phyloP scores from a whole-genome alignment of 92 coral and sea anemone genomes.

The Porites cylindrica region DNA sequence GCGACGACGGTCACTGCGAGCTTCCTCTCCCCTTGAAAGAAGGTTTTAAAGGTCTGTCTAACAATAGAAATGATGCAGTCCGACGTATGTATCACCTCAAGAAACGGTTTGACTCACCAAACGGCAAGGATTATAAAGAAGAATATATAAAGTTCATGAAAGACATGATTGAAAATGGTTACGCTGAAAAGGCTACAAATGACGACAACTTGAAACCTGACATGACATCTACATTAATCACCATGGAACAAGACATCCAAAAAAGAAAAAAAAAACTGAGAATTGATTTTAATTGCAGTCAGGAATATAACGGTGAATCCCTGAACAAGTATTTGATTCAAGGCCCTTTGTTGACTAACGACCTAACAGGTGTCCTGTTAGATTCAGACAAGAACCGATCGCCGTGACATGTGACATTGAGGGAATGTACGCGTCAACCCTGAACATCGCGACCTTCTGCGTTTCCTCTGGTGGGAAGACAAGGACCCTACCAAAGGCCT shows the following conservation, averaged over 20 bases:
- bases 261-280: constrained; percentile 60
- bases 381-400: constrained; percentile 65
- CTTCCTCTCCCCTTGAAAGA: constrained; percentile 63
- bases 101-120: constrained; percentile 40
- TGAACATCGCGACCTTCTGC: constrained; percentile 54
- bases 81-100: constrained; percentile 59
- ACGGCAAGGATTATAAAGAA: constrained; percentile 43
- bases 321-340: not conserved
- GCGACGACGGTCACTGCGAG: constrained; percentile 71
- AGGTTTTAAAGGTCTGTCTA: constrained; percentile 17
- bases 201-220: not conserved
- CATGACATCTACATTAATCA: constrained; percentile 56
- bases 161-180: constrained; percentile 9
- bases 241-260: constrained; percentile 71
- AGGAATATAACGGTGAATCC: constrained; percentile 49
- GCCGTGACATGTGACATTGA: constrained; percentile 61
- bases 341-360: constrained; percentile 75
- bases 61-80: constrained; percentile 47
- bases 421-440: constrained; percentile 22
- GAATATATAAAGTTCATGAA: constrained; percentile 63
- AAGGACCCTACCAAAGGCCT: constrained; percentile 43
- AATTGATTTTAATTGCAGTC: constrained; percentile 69
- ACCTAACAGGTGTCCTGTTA: not conserved
- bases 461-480: constrained; percentile 72
- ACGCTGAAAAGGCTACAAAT: constrained; percentile 42